A percentile compares a stretch with the other conserved stretches of the same genome.
Evolutionary conservation across 30 jellyfish, hydroid and myxozoan genomes (phyloP).

Genomic region (Clytia hemisphaerica): DNA sequence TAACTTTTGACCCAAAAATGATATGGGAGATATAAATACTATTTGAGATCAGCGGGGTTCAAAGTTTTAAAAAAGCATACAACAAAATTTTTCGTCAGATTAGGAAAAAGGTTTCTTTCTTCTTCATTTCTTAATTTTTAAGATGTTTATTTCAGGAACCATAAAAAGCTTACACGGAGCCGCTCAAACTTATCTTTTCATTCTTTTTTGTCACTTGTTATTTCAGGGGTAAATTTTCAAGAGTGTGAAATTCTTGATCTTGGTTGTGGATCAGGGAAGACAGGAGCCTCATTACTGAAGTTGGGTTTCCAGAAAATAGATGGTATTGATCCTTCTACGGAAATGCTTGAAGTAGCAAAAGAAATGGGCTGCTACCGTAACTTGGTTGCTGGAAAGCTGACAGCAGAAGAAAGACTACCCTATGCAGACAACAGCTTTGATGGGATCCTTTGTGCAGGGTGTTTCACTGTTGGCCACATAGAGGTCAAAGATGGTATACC

Average conservation of each 20-base stretch:
- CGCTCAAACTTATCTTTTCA: too few relatives aligned
- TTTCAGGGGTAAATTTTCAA: too few relatives aligned
- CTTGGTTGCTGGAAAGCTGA: neutral
- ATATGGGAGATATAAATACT: too few relatives aligned
- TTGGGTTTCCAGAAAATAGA: constrained; percentile 1
- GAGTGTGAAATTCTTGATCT: constrained; percentile 10
- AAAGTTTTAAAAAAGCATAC: too few relatives aligned
- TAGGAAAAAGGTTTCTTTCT: too few relatives aligned
- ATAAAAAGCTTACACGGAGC: too few relatives aligned
- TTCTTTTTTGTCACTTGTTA: too few relatives aligned
- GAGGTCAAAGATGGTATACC: neutral
- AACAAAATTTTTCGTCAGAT: too few relatives aligned
- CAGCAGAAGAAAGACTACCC: neutral
- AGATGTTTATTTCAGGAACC: too few relatives aligned
- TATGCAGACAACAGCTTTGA: neutral
- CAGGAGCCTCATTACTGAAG: neutral
- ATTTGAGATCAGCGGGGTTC: too few relatives aligned
- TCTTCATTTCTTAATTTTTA: too few relatives aligned
- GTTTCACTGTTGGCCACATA: neutral
- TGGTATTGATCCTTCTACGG: constrained; percentile 2
- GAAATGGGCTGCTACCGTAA: neutral
- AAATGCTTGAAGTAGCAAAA: constrained; percentile 2
- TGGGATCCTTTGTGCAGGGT: neutral
- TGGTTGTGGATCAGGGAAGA: constrained; percentile 10
- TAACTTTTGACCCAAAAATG: too few relatives aligned